These are phyloP conservation scores for Hydropotes inermis DNA, from an alignment of 2,113 vertebrate genomes.

Conservation along the genomic window DNA sequence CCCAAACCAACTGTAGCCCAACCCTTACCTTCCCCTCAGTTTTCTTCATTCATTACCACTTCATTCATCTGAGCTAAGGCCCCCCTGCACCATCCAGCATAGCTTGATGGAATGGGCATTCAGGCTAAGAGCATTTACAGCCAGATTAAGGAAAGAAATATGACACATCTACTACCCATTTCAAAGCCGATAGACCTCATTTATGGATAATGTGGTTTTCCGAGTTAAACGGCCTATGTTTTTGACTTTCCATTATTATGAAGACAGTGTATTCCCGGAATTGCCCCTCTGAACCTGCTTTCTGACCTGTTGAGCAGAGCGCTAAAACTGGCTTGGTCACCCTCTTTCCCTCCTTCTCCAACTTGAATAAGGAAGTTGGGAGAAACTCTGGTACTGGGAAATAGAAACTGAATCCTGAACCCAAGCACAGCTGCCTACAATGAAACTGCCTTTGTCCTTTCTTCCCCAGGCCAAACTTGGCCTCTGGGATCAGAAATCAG, in stretches of 20 bases:
- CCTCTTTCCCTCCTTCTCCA: neutral
- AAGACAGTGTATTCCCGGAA: neutral
- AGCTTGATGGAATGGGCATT: neutral
- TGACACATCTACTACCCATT: neutral
- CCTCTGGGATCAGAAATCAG: neutral
- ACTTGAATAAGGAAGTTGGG: conserved; percentile 53
- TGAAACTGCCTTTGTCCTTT: neutral
- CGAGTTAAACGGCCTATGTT: neutral
- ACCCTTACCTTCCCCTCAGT: neutral
- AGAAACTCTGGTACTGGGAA: conserved; percentile 18
- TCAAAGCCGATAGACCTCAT: neutral
- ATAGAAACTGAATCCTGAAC: conserved; percentile 62
- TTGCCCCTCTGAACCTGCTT: neutral
- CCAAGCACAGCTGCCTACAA: neutral
- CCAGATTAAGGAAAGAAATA: neutral
- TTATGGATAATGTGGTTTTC: neutral
- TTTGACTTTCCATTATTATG: neutral
- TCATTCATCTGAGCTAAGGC: neutral
- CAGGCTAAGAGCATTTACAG: neutral
- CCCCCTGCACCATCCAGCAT: accelerated
- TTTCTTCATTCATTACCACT: neutral
- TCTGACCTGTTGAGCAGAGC: neutral
- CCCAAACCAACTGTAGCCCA: neutral
- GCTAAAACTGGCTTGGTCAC: neutral
- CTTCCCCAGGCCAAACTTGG: neutral